These are phyloP conservation scores for Idris sp. DNA, from an alignment of 1,140 invertebrate species.

Conservation along the genomic window DNA sequence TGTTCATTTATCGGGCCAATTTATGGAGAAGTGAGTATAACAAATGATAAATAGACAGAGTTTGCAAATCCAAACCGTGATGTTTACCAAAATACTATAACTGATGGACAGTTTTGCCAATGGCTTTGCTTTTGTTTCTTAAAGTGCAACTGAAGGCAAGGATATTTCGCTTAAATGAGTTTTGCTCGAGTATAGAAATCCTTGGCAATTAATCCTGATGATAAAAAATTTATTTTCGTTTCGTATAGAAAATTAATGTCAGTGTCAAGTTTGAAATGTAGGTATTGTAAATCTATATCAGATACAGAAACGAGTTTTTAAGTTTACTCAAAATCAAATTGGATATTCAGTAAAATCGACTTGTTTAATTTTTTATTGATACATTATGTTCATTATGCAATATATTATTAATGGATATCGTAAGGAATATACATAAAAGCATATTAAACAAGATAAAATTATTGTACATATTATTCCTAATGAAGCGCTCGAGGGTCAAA, in stretches of 20 bases:
- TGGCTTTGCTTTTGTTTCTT: conserved; percentile 7
- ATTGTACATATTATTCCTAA: conserved; percentile 5
- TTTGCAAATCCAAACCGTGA: conserved; percentile 4
- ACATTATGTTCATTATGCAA: conserved; percentile 25
- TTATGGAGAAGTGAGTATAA: conserved; percentile 45
- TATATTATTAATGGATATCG: conserved; percentile 12
- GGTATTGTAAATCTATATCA: too few relatives aligned
- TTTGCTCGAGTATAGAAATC: too few relatives aligned
- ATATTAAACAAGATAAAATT: conserved; percentile 3
- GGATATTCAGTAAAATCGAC: too few relatives aligned
- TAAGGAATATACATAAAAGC: conserved; percentile 4
- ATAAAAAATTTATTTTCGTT: too few relatives aligned
- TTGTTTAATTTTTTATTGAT: conserved; percentile 27
- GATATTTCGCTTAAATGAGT: conserved; percentile 4
- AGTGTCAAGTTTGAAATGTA: too few relatives aligned
- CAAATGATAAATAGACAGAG: conserved; percentile 31
- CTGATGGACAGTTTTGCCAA: neutral
- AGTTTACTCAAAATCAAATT: too few relatives aligned
- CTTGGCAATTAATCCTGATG: too few relatives aligned
- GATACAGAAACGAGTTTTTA: too few relatives aligned
- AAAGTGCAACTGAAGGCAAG: neutral
- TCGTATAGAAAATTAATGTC: too few relatives aligned
- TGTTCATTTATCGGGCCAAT: conserved; percentile 32
- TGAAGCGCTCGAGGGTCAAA: neutral
- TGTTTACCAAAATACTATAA: neutral